These are phyloP conservation scores for Lottia scabra DNA, from an alignment of 2,888 invertebrate genomes.

Conservation along the genomic window DNA sequence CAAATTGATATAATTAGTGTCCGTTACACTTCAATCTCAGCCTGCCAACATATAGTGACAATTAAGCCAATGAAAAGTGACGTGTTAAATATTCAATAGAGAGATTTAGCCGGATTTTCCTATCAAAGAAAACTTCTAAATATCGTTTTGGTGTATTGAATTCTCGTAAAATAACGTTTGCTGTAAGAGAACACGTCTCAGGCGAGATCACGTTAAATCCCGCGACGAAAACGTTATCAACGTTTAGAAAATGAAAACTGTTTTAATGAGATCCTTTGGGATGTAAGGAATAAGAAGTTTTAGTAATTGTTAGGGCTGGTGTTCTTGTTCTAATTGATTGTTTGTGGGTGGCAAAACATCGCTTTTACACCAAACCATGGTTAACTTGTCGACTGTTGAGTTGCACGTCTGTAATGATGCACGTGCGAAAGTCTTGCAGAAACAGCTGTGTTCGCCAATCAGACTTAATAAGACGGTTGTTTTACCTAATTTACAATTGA, in stretches of 20 bases:
- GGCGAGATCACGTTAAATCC: background rate
- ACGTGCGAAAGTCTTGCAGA: background rate
- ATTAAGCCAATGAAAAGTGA: slow-evolving; percentile 6
- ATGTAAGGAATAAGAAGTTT: background rate
- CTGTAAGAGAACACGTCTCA: background rate
- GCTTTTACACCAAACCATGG: background rate
- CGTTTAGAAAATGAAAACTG: slow-evolving; percentile 7
- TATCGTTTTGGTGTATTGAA: background rate
- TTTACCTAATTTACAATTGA: background rate
- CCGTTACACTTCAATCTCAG: background rate
- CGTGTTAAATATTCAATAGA: slow-evolving; percentile 7
- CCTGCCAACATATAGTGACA: slow-evolving; percentile 2
- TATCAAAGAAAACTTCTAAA: slow-evolving; percentile 7
- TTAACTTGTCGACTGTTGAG: background rate
- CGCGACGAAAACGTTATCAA: slow-evolving; percentile 3
- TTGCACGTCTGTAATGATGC: background rate
- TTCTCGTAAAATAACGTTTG: slow-evolving; percentile 1
- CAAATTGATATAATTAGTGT: slow-evolving; percentile 7
- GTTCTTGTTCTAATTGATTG: background rate
- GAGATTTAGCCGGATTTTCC: background rate
- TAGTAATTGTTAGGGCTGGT: background rate
- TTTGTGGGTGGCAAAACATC: slow-evolving; percentile 1
- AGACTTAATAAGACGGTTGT: background rate
- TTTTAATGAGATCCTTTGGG: slow-evolving; percentile 1
- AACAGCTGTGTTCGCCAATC: slow-evolving; percentile 3